These are phyloP conservation scores for Aphrophora alni DNA, from an alignment of 2,888 invertebrate species.

Conservation along the genomic window DNA sequence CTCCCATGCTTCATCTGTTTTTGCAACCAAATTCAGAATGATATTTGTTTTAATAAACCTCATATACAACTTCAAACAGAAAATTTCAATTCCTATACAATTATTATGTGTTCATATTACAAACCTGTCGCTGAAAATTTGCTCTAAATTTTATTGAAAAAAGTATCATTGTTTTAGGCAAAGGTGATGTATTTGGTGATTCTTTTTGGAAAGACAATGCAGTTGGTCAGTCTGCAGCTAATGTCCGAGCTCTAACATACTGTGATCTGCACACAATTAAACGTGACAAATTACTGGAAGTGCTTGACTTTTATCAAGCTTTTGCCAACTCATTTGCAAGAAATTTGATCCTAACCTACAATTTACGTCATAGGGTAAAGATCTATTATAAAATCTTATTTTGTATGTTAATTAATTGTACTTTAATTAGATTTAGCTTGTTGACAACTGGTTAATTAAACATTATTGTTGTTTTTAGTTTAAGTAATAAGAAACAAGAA, in stretches of 20 bases:
- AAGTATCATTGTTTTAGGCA: conserved; percentile 72
- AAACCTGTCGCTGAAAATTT: too few species aligned
- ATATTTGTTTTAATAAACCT: too few species aligned
- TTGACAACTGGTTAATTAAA: neutral
- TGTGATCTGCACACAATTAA: conserved; percentile 99
- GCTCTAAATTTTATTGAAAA: too few species aligned
- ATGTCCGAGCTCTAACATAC: conserved; percentile 98
- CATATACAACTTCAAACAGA: too few species aligned
- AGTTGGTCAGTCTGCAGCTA: conserved; percentile 98
- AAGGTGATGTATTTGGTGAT: conserved; percentile 99
- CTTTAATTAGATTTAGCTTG: neutral
- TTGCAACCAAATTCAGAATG: too few species aligned
- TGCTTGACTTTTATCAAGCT: conserved; percentile 98
- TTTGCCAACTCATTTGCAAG: conserved; percentile 99
- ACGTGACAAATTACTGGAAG: conserved; percentile 91
- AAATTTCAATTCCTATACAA: too few species aligned
- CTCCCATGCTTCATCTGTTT: too few species aligned
- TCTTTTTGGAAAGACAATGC: conserved; percentile 98
- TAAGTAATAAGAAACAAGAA: too few species aligned
- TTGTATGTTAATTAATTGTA: conserved; percentile 53
- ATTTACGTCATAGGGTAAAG: conserved; percentile 92
- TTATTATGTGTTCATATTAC: too few species aligned
- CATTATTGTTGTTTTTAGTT: neutral
- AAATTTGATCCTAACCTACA: conserved; percentile 97
- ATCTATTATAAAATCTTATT: too few species aligned